Percentiles rank a stretch among this genome's conserved stretches.
These are phyloP conservation scores for Cheilosia grossa DNA, from an alignment of 2,888 invertebrate genomes.

Conservation along the genomic window DNA sequence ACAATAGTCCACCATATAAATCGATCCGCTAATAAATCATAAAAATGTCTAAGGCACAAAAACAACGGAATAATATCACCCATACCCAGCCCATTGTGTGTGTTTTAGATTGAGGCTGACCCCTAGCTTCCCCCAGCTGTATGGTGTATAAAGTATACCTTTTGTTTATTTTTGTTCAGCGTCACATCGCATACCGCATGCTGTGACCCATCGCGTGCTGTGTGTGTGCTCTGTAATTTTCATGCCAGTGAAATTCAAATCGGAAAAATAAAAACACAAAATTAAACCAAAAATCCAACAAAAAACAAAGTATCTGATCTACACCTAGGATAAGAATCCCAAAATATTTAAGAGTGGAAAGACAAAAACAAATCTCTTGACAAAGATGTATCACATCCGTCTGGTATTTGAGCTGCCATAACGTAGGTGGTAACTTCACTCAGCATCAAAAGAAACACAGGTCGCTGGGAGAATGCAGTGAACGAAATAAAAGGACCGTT, in stretches of 20 bases:
- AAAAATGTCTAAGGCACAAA: constrained; percentile 19
- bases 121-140: constrained; percentile 48
- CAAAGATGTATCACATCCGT: constrained; percentile 74
- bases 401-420: constrained; percentile 29
- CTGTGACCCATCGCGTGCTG: constrained; percentile 66
- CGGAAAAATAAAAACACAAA: constrained; percentile 39
- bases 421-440: constrained; percentile 70
- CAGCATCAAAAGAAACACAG: constrained; percentile 52
- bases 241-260: constrained; percentile 64
- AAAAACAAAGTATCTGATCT: constrained; percentile 40
- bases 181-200: constrained; percentile 56
- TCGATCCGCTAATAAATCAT: constrained; percentile 70
- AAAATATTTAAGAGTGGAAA: constrained; percentile 14
- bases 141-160: constrained; percentile 6
- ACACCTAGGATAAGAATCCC: constrained; percentile 65
- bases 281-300: constrained; percentile 22
- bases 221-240: constrained; percentile 54
- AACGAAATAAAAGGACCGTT: constrained; percentile 20
- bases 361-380: constrained; percentile 64
- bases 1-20: constrained; percentile 67
- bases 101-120: not conserved
- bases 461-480: not conserved
- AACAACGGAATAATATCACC: constrained; percentile 17
- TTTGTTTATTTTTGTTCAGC: constrained; percentile 25
- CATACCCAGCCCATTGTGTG: constrained; percentile 42